Evolutionary conservation across 2,113 vertebrate genomes (phyloP), one percentile per base, ranked within the genome.

Genomic region (Datnioides undecimradiatus): DNA sequence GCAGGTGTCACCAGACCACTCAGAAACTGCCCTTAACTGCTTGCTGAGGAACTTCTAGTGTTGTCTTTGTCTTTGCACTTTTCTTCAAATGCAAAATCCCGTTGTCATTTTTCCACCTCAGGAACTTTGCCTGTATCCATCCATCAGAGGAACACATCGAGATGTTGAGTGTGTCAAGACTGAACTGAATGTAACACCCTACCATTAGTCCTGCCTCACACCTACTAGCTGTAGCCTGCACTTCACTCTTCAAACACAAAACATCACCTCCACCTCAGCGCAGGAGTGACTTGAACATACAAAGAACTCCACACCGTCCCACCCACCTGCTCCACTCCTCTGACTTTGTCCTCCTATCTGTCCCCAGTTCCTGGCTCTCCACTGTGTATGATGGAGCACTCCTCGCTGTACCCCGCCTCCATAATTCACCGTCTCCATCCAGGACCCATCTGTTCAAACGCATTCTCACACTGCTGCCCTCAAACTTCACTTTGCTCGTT

Each of bases 301-400:
- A 81, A 63, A 79, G 67, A 72, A 14, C 69, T 58, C 60, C 70
- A 58, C 57, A 27, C 12, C 13, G 36, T 60, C 16, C 38, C 69
- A 60, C 54, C 70, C 83, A 71, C 74, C 62, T 62, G 57, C 62
- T 73, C 58, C 29, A 3, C 60, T 66, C 46, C 59, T 82, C 73
- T 79, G 78, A 89, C 80, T 80, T 73, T 84, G 80, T 75, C 76
- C 78, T 68, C 43, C 63, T 38, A 40, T 84, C 79, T 51, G 58
- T 74, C 34, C 59, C 73, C 21, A 38, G 16, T 75, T 75, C 70
- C 52, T 34, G 14, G 43, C 76, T 85, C 76, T 87, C 46, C 6
- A 33, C 55, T 70, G 23, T 5, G 4, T 66, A 29, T 64, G 64
- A 64, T 58, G 27, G 58, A 45, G 65, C 19, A 40, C 57, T 63